Conservation (phyloP, 2,113 vertebrate species). For the Neolamprologus toae region DNA sequence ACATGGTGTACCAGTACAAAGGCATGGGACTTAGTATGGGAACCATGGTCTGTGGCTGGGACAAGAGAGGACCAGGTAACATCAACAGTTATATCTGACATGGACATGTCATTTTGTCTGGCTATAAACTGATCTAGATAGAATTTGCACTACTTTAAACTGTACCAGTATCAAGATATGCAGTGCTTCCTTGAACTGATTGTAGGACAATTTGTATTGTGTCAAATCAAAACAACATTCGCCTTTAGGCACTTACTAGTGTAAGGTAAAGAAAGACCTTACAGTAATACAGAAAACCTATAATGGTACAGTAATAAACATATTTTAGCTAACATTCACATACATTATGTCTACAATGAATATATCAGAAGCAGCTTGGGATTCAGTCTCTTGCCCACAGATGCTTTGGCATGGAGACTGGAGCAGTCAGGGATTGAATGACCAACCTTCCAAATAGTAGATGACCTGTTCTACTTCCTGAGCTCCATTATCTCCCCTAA, state of each 20-base stretch:
- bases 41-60: slow-evolving; percentile 94
- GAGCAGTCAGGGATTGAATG: neutral
- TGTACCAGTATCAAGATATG: neutral
- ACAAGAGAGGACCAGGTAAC: slow-evolving; percentile 88
- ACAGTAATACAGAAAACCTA: neutral
- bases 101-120: neutral
- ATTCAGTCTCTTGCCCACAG: neutral
- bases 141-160: neutral
- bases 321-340: neutral
- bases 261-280: neutral
- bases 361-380: neutral
- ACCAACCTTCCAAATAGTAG: neutral
- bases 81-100: neutral
- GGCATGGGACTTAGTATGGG: slow-evolving; percentile 93
- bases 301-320: neutral
- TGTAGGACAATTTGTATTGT: neutral
- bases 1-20: slow-evolving; percentile 96
- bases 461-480: neutral
- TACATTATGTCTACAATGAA: neutral
- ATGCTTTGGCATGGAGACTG: neutral
- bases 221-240: neutral
- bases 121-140: neutral
- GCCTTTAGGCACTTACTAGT: neutral
- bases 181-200: neutral
- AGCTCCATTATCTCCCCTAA: neutral